Conservation (phyloP, 2,113 vertebrate species). For the Heptranchias perlo region DNA sequence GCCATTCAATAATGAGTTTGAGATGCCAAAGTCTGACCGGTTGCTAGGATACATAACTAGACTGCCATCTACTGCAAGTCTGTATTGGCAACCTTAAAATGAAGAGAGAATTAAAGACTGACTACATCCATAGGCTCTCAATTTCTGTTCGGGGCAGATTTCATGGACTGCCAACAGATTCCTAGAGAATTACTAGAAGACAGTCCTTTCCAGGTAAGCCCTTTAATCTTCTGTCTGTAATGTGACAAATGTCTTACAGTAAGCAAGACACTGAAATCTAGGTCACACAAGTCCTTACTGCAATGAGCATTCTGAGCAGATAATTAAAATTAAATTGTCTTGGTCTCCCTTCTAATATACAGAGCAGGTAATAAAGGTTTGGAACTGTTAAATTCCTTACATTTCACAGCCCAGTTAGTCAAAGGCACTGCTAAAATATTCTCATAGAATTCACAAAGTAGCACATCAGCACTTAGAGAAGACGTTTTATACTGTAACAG, state of each 20-base stretch:
- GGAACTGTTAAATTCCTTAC: neutral
- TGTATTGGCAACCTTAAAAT: neutral
- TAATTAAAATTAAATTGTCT: neutral
- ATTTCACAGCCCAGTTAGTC: neutral
- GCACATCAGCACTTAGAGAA: neutral
- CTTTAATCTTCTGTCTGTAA: neutral
- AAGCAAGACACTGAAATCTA: neutral
- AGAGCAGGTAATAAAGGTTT: no score
- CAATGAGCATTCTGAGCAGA: neutral
- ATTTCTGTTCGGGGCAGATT: slow-evolving; percentile 14
- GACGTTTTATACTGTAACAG: neutral
- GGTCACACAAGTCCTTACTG: neutral
- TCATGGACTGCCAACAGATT: neutral
- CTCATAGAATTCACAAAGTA: neutral
- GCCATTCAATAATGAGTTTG: neutral
- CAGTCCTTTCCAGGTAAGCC: neutral
- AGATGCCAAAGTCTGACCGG: neutral
- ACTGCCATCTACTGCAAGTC: neutral
- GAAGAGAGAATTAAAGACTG: neutral
- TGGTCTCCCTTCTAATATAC: neutral
- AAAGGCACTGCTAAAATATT: neutral
- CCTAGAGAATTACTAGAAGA: neutral
- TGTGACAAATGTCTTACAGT: neutral
- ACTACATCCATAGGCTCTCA: neutral
- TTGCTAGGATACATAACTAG: neutral